These are phyloP conservation scores for Toxostoma redivivum DNA, from an alignment of 2,113 vertebrate species.

Conservation along the genomic window DNA sequence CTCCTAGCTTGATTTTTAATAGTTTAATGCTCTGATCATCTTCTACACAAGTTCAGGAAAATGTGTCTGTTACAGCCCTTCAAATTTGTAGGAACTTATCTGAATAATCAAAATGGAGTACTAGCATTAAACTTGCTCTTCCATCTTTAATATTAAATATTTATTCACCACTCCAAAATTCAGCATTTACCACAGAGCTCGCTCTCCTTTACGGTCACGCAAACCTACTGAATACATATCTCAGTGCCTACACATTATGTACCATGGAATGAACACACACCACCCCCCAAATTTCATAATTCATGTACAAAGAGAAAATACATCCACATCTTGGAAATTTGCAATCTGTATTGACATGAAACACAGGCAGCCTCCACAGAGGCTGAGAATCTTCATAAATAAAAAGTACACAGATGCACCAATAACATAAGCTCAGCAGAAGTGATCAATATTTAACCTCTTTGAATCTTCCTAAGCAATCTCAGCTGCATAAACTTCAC, in stretches of 20 bases:
- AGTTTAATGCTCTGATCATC: not conserved
- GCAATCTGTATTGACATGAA: not conserved
- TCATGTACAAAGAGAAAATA: not conserved
- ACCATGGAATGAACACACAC: not conserved
- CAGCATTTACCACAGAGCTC: not conserved
- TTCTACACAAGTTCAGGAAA: not conserved
- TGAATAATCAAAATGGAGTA: not conserved
- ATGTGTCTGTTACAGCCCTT: not conserved
- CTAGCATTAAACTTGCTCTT: not conserved
- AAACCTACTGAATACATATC: not conserved
- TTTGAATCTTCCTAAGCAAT: not conserved
- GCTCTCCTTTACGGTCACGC: not conserved
- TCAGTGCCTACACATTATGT: not conserved
- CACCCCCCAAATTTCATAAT: not conserved
- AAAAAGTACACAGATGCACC: not conserved
- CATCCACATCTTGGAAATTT: not conserved
- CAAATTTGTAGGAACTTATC: not conserved
- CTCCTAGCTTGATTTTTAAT: not conserved
- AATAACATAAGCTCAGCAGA: not conserved
- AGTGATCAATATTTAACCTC: not conserved
- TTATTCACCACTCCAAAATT: not conserved
- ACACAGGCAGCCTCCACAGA: not conserved
- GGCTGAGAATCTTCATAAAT: not conserved
- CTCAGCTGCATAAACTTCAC: not conserved
- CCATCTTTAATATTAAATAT: not conserved